phyloP scores from a whole-genome alignment of 2,113 vertebrate species.

The Aleadryas rufinucha region DNA sequence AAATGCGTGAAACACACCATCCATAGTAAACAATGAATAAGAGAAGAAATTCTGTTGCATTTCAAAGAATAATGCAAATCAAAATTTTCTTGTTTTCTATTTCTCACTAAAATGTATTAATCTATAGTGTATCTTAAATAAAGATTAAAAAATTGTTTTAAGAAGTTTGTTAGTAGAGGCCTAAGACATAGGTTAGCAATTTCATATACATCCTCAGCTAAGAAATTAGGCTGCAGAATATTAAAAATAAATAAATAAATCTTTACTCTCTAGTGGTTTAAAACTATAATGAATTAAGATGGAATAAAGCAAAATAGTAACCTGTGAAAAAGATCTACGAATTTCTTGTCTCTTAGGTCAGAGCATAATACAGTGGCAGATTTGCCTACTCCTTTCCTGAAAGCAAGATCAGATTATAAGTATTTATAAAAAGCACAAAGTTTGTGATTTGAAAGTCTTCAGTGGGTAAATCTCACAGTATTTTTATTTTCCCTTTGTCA shows the following conservation, averaged over 20 bases:
- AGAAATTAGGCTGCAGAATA: not conserved
- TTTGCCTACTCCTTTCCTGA: not conserved
- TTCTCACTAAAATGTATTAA: not conserved
- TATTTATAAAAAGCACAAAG: not conserved
- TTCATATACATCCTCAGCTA: not conserved
- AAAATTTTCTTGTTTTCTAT: not conserved
- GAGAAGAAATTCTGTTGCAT: not conserved
- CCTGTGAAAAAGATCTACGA: not conserved
- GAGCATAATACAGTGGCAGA: not conserved
- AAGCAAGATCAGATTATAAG: not conserved
- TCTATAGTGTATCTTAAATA: not conserved
- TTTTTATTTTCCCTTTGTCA: not conserved
- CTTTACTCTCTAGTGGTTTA: not conserved
- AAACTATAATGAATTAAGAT: not conserved
- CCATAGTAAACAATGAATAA: not conserved
- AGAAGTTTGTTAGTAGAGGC: not conserved
- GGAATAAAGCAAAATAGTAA: not conserved
- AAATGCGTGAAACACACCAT: not conserved
- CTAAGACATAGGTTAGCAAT: not conserved
- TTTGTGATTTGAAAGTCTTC: not conserved
- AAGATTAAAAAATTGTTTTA: not conserved
- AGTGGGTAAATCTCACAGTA: not conserved
- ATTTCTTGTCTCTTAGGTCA: not conserved
- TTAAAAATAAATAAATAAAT: not conserved
- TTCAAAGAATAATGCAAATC: not conserved